Evolutionary conservation across 2,888 invertebrate genomes (phyloP), one percentile per base, ranked within the genome.

Genomic region (Dasypolia templi): DNA sequence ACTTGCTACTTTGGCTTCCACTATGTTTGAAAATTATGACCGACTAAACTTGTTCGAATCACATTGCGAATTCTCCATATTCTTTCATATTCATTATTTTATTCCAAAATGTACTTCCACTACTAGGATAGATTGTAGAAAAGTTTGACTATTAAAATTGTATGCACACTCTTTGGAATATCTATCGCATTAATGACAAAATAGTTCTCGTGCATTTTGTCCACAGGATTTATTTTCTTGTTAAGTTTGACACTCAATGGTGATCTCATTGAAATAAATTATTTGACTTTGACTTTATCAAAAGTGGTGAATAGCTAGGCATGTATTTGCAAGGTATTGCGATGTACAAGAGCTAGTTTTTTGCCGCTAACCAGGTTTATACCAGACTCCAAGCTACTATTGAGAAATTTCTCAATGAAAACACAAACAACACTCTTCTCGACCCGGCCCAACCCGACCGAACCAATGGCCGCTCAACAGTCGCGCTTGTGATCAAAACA

Each of bases 11-110:
- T 77, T 62, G n/a, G 44, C 32, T 67, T 29, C 69, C 62, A 61
- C 77, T 64, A 76, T 72, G 68, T 66, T 81, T 69, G 49, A 79
- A 79, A 82, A 82, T 77, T 72, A 79, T 68, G 81, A 75, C 63
- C 76, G 46, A 53, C 65, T 77, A 62, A 82, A 79, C 56, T 82
- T 79, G 61, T 74, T 81, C 75, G 62, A 66, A 78, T 75, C 77
- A 75, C 51, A 58, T 68, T 67, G 56, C 32, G 77, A 62, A 66
- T 70, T 39, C 26, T 55, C 61, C 77, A 66, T 79, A 66, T 78
- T 56, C 72, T 63, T 72, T 58, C 19, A 59, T 58, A 63, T 81
- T 78, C 62, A 53, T 82, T 62, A 12, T 62, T 75, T 35, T 62
- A 65, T 65, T 56, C 70, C 51, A 32, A 29, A 46, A 26, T 26